These are phyloP conservation scores for Leptopilina clavipes DNA, from an alignment of 1,140 invertebrate species.

Conservation along the genomic window DNA sequence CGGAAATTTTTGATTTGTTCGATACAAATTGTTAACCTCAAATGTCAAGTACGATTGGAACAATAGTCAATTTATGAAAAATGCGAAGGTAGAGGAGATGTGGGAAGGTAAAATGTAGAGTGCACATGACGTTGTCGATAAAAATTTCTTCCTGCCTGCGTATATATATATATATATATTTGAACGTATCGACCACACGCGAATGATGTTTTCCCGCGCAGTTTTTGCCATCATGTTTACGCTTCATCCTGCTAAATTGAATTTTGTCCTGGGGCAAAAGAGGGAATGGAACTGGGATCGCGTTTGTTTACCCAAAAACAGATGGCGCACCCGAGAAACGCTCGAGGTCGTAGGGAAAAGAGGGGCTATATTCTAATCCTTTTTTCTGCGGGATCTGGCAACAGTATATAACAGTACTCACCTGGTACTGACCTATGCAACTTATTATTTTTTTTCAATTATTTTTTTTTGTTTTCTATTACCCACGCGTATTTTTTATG, in stretches of 20 bases:
- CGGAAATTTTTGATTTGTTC: no score
- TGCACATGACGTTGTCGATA: slow-evolving; percentile 44
- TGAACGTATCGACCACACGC: slow-evolving; percentile 44
- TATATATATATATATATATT: slow-evolving; percentile 23
- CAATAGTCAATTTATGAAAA: slow-evolving; percentile 1
- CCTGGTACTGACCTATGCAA: slow-evolving; percentile 21
- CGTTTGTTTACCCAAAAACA: slow-evolving; percentile 70
- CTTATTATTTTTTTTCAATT: background rate
- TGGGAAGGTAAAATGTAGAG: slow-evolving; percentile 40
- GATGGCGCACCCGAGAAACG: slow-evolving; percentile 63
- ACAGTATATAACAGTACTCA: slow-evolving; percentile 36
- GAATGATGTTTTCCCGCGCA: slow-evolving; percentile 53
- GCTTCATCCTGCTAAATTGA: slow-evolving; percentile 70
- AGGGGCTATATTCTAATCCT: slow-evolving; percentile 62
- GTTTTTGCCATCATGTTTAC: slow-evolving; percentile 67
- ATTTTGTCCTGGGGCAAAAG: slow-evolving; percentile 68
- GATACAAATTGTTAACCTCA: background rate
- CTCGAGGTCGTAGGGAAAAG: slow-evolving; percentile 43
- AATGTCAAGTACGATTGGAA: background rate
- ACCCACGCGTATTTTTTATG: no score
- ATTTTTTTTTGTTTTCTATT: background rate
- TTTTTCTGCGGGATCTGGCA: slow-evolving; percentile 50
- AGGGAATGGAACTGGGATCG: slow-evolving; percentile 60
- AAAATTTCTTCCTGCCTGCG: slow-evolving; percentile 47
- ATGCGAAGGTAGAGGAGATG: background rate